A percentile compares a stretch with the other conserved stretches of the same genome.
These are phyloP conservation scores for Pogonognathellus flavescens DNA, from an alignment of 1,140 invertebrate genomes.

Conservation along the genomic window DNA sequence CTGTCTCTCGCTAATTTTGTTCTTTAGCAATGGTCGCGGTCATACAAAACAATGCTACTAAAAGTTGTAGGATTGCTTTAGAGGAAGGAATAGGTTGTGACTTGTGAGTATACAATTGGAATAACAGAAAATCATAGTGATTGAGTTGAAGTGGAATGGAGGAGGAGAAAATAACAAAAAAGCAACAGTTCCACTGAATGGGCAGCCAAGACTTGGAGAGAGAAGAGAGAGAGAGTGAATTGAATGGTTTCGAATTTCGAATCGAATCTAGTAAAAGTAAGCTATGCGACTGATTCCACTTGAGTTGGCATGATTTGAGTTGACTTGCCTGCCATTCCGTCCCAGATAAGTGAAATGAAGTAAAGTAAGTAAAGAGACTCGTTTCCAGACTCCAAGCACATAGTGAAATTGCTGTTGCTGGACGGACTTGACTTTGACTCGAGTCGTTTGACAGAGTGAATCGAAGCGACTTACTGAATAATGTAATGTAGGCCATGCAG, in stretches of 20 bases:
- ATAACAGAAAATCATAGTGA: slow-evolving; percentile 12
- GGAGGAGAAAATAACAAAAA: slow-evolving; percentile 7
- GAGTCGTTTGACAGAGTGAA: slow-evolving; percentile 39
- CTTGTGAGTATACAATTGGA: background rate
- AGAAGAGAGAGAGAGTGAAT: slow-evolving; percentile 25
- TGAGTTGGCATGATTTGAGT: slow-evolving; percentile 34
- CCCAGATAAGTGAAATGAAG: slow-evolving; percentile 14
- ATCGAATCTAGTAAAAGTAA: slow-evolving; percentile 35
- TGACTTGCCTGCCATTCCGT: slow-evolving; percentile 24
- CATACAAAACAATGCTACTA: background rate
- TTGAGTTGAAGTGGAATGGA: background rate
- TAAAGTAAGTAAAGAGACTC: slow-evolving; percentile 42
- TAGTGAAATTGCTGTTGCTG: background rate
- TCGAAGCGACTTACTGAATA: slow-evolving; percentile 44
- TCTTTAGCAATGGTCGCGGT: too few relatives aligned
- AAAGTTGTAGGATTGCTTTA: background rate
- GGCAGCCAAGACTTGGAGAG: slow-evolving; percentile 11
- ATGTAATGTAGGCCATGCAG: slow-evolving; percentile 27
- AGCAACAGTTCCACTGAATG: slow-evolving; percentile 47
- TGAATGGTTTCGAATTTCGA: slow-evolving; percentile 45
- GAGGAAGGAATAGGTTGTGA: background rate
- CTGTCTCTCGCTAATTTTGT: too few relatives aligned
- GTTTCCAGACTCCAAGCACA: background rate
- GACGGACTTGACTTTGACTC: slow-evolving; percentile 29
- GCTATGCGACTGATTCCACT: slow-evolving; percentile 47